Evolutionary conservation across 2,797 vertebrate genomes (phyloP), one percentile per base, ranked within the genome.

Genomic region (Pagetopsis macropterus): DNA sequence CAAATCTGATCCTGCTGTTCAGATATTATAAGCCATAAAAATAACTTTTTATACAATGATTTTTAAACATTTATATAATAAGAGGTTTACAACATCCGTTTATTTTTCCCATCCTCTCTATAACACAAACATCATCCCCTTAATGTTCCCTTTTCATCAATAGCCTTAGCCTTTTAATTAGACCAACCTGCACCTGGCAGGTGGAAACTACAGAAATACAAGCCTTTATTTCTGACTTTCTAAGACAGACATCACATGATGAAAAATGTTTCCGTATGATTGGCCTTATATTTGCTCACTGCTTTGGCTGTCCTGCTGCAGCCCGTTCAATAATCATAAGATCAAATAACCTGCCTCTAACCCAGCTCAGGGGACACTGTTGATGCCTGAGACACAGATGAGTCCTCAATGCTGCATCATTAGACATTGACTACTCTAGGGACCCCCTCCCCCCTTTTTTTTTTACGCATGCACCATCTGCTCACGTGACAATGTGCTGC

Each of bases 401-500:
- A 80, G 73, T 72, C 33, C 64, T 82, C 63, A 37, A 37, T 78
- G 82, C 87, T 88, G 84, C 79, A 89, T 89, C 84, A 86, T 93
- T 94, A 93, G 92, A 37, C 92, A 87, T 87, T 85, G 77, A 69
- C 83, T 91, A 93, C 95, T 94, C 93, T 79, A 90, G 95, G 95
- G 95, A 85, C 89, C 67, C 77, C 45, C 54, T 48, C 37, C 44
- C 31, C 19, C 8, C 10, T 2, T 2, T 23, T 23, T 23, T 84
- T 94, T 93, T 91, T 81, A 78, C 81, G 88, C 92, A 94, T 89
- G 71, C 94, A 95, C 95, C 95, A 86, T 96, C 95, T 94, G 94
- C 91, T 98, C 98, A 99, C 96, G 95, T 99, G 97, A 97, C 92
- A 65, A 4, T 77, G 93, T 82, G 78, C 88, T 94, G 94, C 92